These are phyloP conservation scores for Podarcis siculus DNA, from an alignment of 2,797 vertebrate species.

Conservation along the genomic window DNA sequence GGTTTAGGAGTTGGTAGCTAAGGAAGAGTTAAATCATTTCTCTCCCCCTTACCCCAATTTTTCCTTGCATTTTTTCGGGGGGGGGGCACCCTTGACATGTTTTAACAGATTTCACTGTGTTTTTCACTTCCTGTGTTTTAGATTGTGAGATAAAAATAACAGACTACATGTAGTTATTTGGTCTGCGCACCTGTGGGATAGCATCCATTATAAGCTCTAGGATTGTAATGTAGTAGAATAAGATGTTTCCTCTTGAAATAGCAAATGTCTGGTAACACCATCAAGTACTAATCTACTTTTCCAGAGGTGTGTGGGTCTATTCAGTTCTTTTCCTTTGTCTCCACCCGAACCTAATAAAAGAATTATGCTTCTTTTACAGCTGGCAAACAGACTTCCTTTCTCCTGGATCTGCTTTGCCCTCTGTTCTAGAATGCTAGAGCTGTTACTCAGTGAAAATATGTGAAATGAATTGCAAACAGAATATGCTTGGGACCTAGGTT, in stretches of 20 bases:
- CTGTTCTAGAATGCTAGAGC: not conserved
- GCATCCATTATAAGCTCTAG: not conserved
- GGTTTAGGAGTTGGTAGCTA: not conserved
- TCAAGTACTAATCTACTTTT: not conserved
- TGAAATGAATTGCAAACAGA: not conserved
- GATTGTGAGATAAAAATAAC: not conserved
- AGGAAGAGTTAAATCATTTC: not conserved
- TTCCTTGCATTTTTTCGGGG: not conserved
- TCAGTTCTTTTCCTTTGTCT: not conserved
- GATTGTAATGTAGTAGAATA: not conserved
- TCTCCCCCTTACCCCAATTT: not conserved
- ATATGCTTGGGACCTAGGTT: fast-evolving
- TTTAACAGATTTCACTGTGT: not conserved
- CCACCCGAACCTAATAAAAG: not conserved
- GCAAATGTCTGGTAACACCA: not conserved
- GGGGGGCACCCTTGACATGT: not conserved
- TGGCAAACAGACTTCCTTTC: fast-evolving
- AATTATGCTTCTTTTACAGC: not conserved
- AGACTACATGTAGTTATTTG: not conserved
- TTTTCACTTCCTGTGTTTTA: conserved; percentile 1
- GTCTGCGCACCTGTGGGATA: not conserved
- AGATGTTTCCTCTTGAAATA: not conserved
- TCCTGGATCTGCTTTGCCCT: not conserved
- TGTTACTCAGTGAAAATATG: not conserved
- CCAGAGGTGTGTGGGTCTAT: not conserved